Percentiles rank a stretch among this genome's conserved stretches.
Conservation (phyloP, 2,888 invertebrate genomes). For the Sturmia bella region DNA sequence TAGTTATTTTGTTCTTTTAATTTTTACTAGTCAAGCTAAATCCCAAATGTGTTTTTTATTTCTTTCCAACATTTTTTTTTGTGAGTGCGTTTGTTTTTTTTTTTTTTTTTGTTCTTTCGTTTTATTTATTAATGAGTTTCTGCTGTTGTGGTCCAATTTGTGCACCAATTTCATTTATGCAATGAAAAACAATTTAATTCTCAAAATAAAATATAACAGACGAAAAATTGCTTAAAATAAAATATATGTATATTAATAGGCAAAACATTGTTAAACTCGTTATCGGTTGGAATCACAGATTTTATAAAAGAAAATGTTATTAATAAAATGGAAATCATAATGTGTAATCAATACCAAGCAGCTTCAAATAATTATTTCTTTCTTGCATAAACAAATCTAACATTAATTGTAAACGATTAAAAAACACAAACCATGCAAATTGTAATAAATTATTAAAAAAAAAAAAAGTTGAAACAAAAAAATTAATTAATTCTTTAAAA, state of each 20-base stretch:
- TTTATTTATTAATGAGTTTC: conserved; percentile 63
- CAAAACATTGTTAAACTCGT: conserved; percentile 62
- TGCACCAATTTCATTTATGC: conserved; percentile 58
- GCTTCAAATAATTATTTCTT: conserved; percentile 42
- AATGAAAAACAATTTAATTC: conserved; percentile 32
- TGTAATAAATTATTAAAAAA: conserved; percentile 52
- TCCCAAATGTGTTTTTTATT: conserved; percentile 65
- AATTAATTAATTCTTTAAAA: neutral
- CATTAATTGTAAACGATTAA: conserved; percentile 53
- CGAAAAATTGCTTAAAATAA: conserved; percentile 35
- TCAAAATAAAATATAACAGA: conserved; percentile 22
- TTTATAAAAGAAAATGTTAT: conserved; percentile 50
- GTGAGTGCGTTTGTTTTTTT: conserved; percentile 20
- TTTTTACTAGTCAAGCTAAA: conserved; percentile 70
- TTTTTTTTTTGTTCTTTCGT: conserved; percentile 47
- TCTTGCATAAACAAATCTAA: conserved; percentile 55
- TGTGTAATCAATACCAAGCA: conserved; percentile 28
- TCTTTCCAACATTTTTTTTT: conserved; percentile 27
- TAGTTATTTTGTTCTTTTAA: conserved; percentile 59
- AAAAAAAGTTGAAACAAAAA: conserved; percentile 27
- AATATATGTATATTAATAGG: conserved; percentile 13
- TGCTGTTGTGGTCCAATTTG: conserved; percentile 66
- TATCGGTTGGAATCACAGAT: conserved; percentile 56
- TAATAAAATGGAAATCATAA: conserved; percentile 17
- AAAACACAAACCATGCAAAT: conserved; percentile 63